Evolutionary conservation across 2,797 vertebrate genomes (phyloP), one percentile per base, ranked within the genome.

Genomic region (Xiphorhynchus erythropygius): DNA sequence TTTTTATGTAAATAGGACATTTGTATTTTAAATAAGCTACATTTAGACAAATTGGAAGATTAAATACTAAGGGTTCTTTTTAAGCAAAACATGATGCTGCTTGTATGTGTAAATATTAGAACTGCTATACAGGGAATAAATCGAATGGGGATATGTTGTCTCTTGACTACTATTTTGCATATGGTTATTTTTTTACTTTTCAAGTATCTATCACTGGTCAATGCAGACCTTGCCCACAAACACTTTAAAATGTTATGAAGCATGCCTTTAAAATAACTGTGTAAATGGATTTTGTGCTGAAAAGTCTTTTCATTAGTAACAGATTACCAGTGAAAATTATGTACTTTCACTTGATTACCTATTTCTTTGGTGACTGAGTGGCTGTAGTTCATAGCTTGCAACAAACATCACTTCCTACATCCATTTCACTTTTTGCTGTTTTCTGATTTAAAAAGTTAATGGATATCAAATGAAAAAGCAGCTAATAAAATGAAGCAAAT

Each of bases 201-300:
- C 35, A 35, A 57, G 18, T 57, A 28, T 63, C 35, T 75, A 1
- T 19, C 18, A 16, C 13, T 44, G 44, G 25, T 65, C 28, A n/a
- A 27, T 90, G 25, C 18, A 17, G 44, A 68, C 30, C 21, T 79
- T 50, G 65, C 60, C 55, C 12, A 47, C 9, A 56, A 89, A 35
- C 11, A 30, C 25, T 35, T 90, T 8, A 70, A n/a, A 78, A 82
- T 9, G 44, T 87, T 69, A 30, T 57, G 42, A 74, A 53, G 30
- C 17, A 24, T 74, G 23, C 25, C 47, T 49, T 84, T 74, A 44
- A 81, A 75, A 59, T 78, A 37, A 62, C 19, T 23, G 9, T 55
- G 42, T 21, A 75, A 64, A 83, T 76, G 18, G 24, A 68, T 90
- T 94, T 75, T 76, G 30, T 70, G n/a, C 44, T 63, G 35, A n/a